phyloP scores from a whole-genome alignment of 2,888 invertebrate species.

The Hololepta plana region DNA sequence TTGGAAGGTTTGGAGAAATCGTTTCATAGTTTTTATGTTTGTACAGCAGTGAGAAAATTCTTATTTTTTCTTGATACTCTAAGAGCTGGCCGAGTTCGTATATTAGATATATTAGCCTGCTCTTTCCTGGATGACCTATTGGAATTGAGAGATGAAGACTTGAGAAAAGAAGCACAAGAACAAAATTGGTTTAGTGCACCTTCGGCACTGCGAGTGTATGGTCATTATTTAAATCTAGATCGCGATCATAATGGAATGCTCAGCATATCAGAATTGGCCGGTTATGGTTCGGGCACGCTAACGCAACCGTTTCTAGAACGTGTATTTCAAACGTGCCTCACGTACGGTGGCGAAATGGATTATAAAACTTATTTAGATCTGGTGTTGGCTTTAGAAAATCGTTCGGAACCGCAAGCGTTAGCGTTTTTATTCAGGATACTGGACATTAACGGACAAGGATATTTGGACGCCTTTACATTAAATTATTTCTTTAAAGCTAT shows the following conservation, averaged over 20 bases:
- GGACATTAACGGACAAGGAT: slow-evolving; percentile 76
- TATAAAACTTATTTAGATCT: slow-evolving; percentile 94
- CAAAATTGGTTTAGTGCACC: slow-evolving; percentile 85
- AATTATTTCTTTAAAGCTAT: slow-evolving; percentile 90
- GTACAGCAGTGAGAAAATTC: slow-evolving; percentile 90
- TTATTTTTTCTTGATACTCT: slow-evolving; percentile 89
- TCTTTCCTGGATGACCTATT: slow-evolving; percentile 83
- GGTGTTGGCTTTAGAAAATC: slow-evolving; percentile 82
- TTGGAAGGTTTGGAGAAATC: slow-evolving; percentile 80
- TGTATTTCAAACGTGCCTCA: slow-evolving; percentile 88
- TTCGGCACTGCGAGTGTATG: slow-evolving; percentile 78
- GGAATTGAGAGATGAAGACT: slow-evolving; percentile 34
- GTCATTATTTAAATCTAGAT: slow-evolving; percentile 85
- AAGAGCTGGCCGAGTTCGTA: slow-evolving; percentile 72
- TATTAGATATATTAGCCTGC: slow-evolving; percentile 80
- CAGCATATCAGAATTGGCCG: slow-evolving; percentile 73
- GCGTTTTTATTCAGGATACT: slow-evolving; percentile 83
- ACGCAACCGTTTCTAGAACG: slow-evolving; percentile 82
- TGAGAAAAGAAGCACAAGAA: slow-evolving; percentile 69
- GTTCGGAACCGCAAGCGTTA: slow-evolving; percentile 77
- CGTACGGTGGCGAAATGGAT: slow-evolving; percentile 91
- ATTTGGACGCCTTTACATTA: slow-evolving; percentile 74
- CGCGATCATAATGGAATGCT: slow-evolving; percentile 93
- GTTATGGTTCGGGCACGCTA: slow-evolving; percentile 79
- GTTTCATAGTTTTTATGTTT: slow-evolving; percentile 90